Base-by-base conservation (phyloP, 64 coral and sea anemone species). In the Exaiptasia diaphana region DNA sequence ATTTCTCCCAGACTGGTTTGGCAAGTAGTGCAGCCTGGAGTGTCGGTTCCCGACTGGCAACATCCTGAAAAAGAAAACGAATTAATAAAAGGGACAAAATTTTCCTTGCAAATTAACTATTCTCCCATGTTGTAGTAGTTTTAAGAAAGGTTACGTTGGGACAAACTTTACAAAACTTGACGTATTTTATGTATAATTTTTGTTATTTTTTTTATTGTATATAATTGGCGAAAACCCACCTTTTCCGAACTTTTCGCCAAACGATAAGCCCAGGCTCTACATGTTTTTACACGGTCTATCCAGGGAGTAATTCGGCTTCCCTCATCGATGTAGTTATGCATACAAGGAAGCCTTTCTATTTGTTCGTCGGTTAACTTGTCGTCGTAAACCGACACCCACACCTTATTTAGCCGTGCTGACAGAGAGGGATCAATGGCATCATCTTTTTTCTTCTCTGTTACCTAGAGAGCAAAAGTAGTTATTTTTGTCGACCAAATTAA, bases 11-110 rank as follows among this genome's bases (percentile, higher is more conserved):
- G 0, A 25, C 38, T 17, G 18, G 0, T n/a, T 59, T 85, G 3
- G 67, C 23, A 22, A 85, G 50, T 22, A 74, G 23, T 31, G 68
- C 82, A n/a, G n/a, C n/a, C 68, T 74, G 68, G 12, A 85, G 74
- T 0, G 68, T 85, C 5, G 52, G 82, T 14, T 85, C 68, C 9
- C 73, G 14, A 1, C 18, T 20, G 5, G 48, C 53, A 3, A 85
- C 38, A 18, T 85, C 41, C 52, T 74, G 22, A 7, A 32, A 42
- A 40, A 17, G 3, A 59, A 60, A 41, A 61, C 38, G 40, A 14
- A 70, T 38, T 34, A 70, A 41, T 1, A 70, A 12, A 70, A 38
- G 9, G 14, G 14, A 32, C 9, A 17, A 39, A 70, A 38, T 3
- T 38, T 38, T 70, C n/a, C 33, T 21, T 41, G 7, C 40, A 38